Evolutionary conservation across 2,888 invertebrate genomes (phyloP).

Genomic region (Abrostola tripartita): DNA sequence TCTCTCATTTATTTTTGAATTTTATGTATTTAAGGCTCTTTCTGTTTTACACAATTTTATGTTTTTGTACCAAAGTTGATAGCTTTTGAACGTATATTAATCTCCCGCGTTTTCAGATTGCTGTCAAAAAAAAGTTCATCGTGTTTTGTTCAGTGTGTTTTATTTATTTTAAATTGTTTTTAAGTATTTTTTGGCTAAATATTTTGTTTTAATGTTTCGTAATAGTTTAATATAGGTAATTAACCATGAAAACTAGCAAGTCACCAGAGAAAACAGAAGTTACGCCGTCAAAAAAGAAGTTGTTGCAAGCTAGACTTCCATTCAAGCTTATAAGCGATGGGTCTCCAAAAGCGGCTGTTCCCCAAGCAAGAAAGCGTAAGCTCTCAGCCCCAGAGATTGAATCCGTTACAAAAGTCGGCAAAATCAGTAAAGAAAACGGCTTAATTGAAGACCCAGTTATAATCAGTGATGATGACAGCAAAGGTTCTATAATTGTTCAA

Average conservation of each 20-base stretch:
- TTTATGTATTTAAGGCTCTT: too few relatives aligned
- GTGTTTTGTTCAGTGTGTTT: constrained; percentile 61
- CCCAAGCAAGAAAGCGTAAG: constrained; percentile 81
- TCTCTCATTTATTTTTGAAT: too few relatives aligned
- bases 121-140: constrained; percentile 70
- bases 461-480: constrained; percentile 81
- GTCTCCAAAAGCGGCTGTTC: constrained; percentile 70
- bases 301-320: constrained; percentile 89
- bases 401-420: constrained; percentile 76
- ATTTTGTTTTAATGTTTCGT: constrained; percentile 48
- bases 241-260: constrained; percentile 80
- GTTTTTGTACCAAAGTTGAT: not conserved
- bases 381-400: constrained; percentile 76
- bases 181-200: constrained; percentile 25
- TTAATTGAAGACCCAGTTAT: constrained; percentile 68
- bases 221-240: constrained; percentile 34
- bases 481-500: constrained; percentile 57
- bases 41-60: not conserved
- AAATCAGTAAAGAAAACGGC: constrained; percentile 79
- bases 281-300: constrained; percentile 87
- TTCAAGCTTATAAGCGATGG: constrained; percentile 87
- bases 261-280: constrained; percentile 74
- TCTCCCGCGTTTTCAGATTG: constrained; percentile 77
- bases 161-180: constrained; percentile 50
- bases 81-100: constrained; percentile 47